Conservation (phyloP, 2,113 vertebrate genomes). For the Garra rufa region DNA sequence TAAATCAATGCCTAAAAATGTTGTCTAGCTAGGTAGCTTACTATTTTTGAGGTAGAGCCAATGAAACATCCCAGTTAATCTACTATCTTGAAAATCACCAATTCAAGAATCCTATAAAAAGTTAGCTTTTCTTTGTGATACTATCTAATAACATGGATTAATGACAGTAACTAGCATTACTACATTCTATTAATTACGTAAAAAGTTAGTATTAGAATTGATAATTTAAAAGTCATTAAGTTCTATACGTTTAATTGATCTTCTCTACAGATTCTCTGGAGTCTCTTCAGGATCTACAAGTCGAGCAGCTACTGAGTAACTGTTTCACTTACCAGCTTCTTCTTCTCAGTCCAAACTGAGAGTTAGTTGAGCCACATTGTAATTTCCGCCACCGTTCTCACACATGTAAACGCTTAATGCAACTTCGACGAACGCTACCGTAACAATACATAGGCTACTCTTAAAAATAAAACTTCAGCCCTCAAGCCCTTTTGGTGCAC, state of each 20-base stretch:
- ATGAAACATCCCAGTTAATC: neutral
- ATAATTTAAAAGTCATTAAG: neutral
- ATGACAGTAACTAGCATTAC: neutral
- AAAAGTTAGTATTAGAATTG: neutral
- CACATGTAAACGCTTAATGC: neutral
- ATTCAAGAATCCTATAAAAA: neutral
- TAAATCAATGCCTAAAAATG: neutral
- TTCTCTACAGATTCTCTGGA: neutral
- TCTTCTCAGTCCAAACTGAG: conserved; percentile 2
- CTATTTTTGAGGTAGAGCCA: neutral
- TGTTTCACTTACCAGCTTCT: conserved; percentile 31
- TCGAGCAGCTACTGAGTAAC: neutral
- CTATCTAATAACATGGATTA: neutral
- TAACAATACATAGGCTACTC: neutral
- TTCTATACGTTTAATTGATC: neutral
- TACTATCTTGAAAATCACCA: neutral
- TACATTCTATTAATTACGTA: neutral
- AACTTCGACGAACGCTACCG: neutral
- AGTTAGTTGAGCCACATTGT: conserved; percentile 5
- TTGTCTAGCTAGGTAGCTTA: neutral
- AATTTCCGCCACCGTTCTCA: neutral
- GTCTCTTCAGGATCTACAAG: neutral
- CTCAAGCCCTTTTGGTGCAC: neutral
- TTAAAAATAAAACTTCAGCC: neutral
- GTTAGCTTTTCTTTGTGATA: neutral